Percentiles rank a stretch among this genome's conserved stretches.
phyloP scores from a whole-genome alignment of 2,113 vertebrate species.

The Strigops habroptila region DNA sequence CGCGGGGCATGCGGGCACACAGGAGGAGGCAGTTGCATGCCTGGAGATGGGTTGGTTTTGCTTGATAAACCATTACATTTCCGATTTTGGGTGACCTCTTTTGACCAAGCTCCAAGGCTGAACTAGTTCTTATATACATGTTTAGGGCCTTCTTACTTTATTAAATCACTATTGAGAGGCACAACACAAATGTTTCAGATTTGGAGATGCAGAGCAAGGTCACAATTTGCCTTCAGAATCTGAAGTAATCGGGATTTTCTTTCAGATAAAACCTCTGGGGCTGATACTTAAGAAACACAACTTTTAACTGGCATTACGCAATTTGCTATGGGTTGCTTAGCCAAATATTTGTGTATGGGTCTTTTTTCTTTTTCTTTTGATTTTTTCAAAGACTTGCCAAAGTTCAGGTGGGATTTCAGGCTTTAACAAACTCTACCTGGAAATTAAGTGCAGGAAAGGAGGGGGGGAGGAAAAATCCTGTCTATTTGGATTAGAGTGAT shows the following conservation, averaged over 20 bases:
- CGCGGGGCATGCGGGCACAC: fast-evolving
- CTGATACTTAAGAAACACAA: slow-evolving; percentile 73
- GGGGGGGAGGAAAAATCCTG: not conserved
- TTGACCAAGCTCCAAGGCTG: not conserved
- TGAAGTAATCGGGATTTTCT: slow-evolving; percentile 77
- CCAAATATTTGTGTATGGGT: slow-evolving; percentile 70
- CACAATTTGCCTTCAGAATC: slow-evolving; percentile 70
- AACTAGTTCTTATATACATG: not conserved
- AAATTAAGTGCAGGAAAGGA: slow-evolving; percentile 61
- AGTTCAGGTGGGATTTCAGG: slow-evolving; percentile 74
- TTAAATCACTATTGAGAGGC: not conserved
- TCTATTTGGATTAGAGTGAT: slow-evolving; percentile 29
- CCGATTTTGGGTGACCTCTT: not conserved
- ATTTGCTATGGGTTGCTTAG: slow-evolving; percentile 72
- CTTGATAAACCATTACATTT: not conserved
- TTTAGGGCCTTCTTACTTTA: slow-evolving; percentile 55
- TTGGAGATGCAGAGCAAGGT: slow-evolving; percentile 64
- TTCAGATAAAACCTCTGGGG: slow-evolving; percentile 77
- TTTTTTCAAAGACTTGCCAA: slow-evolving; percentile 52
- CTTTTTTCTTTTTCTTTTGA: not conserved
- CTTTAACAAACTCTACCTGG: slow-evolving; percentile 75
- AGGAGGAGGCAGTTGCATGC: not conserved
- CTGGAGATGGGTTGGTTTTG: not conserved
- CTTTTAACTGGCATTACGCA: slow-evolving; percentile 75
- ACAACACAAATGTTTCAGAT: slow-evolving; percentile 69